A percentile compares a stretch with the other conserved stretches of the same genome.
These are phyloP conservation scores for Turdus rufiventris DNA, from an alignment of 2,113 vertebrate species.

Conservation along the genomic window DNA sequence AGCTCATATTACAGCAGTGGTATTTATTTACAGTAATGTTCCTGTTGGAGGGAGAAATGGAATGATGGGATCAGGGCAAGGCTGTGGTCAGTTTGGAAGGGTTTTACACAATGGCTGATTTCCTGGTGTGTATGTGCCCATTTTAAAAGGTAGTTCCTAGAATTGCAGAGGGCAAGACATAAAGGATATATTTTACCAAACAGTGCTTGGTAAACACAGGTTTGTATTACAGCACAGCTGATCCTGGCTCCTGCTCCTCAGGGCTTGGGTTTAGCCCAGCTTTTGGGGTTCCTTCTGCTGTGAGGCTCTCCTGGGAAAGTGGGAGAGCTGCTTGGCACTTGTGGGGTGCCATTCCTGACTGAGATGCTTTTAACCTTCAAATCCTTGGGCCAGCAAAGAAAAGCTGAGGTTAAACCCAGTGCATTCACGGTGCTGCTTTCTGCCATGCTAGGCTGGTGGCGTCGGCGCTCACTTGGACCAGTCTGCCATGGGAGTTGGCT, in stretches of 20 bases:
- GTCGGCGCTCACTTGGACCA: fast-evolving
- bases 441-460: neutral
- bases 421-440: neutral
- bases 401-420: neutral
- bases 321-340: fast-evolving
- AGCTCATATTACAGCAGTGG: neutral
- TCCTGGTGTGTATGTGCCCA: neutral
- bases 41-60: neutral
- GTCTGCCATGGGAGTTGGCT: fast-evolving
- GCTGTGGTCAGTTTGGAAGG: neutral
- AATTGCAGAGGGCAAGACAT: neutral
- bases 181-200: neutral
- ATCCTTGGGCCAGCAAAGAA: neutral
- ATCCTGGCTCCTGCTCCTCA: neutral
- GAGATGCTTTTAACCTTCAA: neutral
- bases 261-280: neutral
- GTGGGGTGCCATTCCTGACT: neutral
- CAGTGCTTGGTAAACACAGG: neutral
- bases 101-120: neutral
- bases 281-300: neutral
- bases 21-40: fast-evolving
- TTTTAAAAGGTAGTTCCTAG: neutral
- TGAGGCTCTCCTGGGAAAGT: neutral
- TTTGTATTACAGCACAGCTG: neutral
- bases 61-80: neutral